Evolutionary conservation across 1,140 invertebrate species (phyloP).

Genomic region (Lepidurus apus): DNA sequence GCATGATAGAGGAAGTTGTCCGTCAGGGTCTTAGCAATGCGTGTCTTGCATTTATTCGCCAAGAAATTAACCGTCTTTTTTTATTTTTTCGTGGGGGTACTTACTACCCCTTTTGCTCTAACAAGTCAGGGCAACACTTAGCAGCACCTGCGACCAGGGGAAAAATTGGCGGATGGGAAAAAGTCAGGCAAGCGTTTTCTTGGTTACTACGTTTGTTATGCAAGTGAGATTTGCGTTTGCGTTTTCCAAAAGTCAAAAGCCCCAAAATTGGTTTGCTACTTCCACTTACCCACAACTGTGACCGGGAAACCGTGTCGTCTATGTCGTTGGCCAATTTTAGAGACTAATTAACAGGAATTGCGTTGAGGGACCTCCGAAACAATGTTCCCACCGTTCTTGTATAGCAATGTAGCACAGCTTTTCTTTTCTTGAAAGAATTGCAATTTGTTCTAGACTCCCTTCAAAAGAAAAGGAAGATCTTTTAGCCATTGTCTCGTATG

Average conservation of each 20-base stretch:
- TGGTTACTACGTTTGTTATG: background rate
- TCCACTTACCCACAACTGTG: no score
- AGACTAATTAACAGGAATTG: conserved; percentile 3
- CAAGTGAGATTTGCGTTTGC: background rate
- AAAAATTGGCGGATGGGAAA: background rate
- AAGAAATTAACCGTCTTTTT: background rate
- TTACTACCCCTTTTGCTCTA: background rate
- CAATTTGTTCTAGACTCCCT: background rate
- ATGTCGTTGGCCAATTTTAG: background rate
- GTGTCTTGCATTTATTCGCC: background rate
- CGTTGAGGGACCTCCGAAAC: background rate
- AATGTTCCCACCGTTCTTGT: background rate
- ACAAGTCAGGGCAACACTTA: no score
- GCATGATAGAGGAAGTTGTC: background rate
- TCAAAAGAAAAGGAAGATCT: background rate
- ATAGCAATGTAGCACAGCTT: no score
- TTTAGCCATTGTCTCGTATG: background rate
- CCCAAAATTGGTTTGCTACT: no score
- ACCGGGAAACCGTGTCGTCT: no score
- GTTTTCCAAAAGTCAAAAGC: no score
- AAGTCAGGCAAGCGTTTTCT: background rate
- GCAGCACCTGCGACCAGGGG: background rate
- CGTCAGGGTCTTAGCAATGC: conserved; percentile 5
- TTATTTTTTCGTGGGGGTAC: background rate
- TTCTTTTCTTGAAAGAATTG: background rate